Evolutionary conservation across 2,113 vertebrate species (phyloP), one percentile per base, ranked within the genome.

Genomic region (Sinocyclocheilus maitianheensis): DNA sequence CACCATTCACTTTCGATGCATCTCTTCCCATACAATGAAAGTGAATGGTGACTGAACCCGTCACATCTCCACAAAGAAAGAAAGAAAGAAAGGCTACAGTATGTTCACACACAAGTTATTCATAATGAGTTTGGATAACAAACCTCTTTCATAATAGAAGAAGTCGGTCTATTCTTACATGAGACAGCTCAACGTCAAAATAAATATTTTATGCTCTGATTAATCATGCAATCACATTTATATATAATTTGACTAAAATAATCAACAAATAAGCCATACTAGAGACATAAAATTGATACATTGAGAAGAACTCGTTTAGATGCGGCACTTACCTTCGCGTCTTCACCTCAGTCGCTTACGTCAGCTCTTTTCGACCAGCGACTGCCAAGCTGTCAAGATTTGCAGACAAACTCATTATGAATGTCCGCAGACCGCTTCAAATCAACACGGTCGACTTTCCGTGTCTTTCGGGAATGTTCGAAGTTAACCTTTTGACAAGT

Each of bases 251-350:
- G 11, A 11, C 11, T 67, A 3, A 3, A 30, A 67, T 48, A 46
- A 13, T 13, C 0, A 12, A 12, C 7, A 60, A 40, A 48, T 13
- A 34, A 37, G 13, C 24, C 1, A 30, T 18, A 30, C 14, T 53
- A 14, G 5, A 78, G 3, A 34, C 26, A 55, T 18, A 10, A 0
- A 40, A 34, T 11, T 60, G 18, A n/a, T 18, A 48, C 2, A 18
- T 24, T 67, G 12, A 1, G 1, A 46, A 43, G 4, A 40, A n/a
- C 1, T 46, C 18, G 43, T 37, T 60, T 63, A 18, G n/a, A 30
- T 26, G 62, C 43, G 3, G 62, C n/a, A 48, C 79, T 67, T 43
- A 81, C 79, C 79, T 43, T 81, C 24, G 62, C 46, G 62, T 81
- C 77, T 26, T 24, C 77, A 62, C 30, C 55, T 43, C 55, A 80